Percentiles rank a stretch among this genome's conserved stretches.
Evolutionary conservation across 1,140 invertebrate species (phyloP).

Genomic region (Copidosoma floridanum): DNA sequence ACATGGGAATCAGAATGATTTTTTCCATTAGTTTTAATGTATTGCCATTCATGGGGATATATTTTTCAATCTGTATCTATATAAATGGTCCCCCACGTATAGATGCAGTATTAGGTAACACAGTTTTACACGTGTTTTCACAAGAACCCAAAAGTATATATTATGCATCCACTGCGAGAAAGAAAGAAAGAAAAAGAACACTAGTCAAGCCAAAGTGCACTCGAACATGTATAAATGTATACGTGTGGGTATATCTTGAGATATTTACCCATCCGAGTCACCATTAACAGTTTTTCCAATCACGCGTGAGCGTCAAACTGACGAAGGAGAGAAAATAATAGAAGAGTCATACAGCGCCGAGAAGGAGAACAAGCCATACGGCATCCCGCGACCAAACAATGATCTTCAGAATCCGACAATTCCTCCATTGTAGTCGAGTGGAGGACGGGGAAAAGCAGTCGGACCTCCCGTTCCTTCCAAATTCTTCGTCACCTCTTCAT

Average conservation of each 20-base stretch:
- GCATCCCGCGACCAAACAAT: constrained; percentile 21
- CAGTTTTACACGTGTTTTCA: background rate
- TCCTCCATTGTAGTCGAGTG: too few species aligned
- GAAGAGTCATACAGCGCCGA: background rate
- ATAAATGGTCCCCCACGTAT: background rate
- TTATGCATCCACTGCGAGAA: background rate
- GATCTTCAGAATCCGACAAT: constrained; percentile 5
- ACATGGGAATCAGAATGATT: too few species aligned
- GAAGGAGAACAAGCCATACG: background rate
- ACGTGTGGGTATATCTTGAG: too few species aligned
- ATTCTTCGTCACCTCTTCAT: too few species aligned
- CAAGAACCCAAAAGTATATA: constrained; percentile 2
- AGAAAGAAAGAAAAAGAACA: background rate
- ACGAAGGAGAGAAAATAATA: background rate
- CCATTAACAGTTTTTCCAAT: constrained; percentile 18
- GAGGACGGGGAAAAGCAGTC: too few species aligned
- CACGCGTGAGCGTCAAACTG: background rate
- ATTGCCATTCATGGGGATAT: too few species aligned
- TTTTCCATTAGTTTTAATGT: too few species aligned
- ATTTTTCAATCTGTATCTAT: too few species aligned
- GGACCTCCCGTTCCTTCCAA: too few species aligned
- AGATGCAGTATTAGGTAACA: background rate
- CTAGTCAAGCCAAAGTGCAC: background rate
- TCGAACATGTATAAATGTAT: too few species aligned
- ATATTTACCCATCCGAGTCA: constrained; percentile 9